Evolutionary conservation across 2,888 invertebrate species (phyloP), one percentile per base, ranked within the genome.

Genomic region (Tridacna crocea): DNA sequence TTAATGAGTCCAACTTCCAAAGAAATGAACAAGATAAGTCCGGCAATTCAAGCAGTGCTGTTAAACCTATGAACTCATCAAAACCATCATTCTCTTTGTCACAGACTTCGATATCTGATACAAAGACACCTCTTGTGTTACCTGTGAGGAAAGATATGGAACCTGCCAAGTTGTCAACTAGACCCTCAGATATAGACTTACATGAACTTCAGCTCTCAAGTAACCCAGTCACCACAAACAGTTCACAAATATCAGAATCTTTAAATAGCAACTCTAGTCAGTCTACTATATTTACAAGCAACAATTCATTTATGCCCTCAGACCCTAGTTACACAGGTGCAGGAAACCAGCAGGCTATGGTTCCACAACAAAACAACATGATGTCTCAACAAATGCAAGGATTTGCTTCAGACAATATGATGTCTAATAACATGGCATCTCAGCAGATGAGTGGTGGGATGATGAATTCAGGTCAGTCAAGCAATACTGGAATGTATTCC

Each of bases 111-210:
- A n/a, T 72, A 74, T 61, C 61, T 2, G 24, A 24, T 24, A 61
- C n/a, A n/a, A 22, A 13, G 24, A n/a, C 61, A 22, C 61, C 61
- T 11, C 11, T n/a, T 22, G 68, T 68, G 47, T 68, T 68, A 47
- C 46, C 47, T 0, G 8, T 12, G 46, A 68, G 46, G 15, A 46
- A 51, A 19, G 70, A 70, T 13, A 51, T 46, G 24, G 51, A 47
- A 48, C 24, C 48, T 24, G 70, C 51, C 70, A 70, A 70, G 8
- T 58, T 85, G 36, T 73, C 80, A 13, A 80, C 82, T 47, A 24
- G 86, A 63, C 86, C 86, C 13, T 86, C 86, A 46, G 86, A 86
- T 47, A 86, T 86, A 55, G 86, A 86, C 77, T 77, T 86, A 10
- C 86, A 86, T 72, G 83, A 86, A 65, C 60, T 86, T 63, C 80